These are phyloP conservation scores for Chionis minor DNA, from an alignment of 2,113 vertebrate species.

Conservation along the genomic window DNA sequence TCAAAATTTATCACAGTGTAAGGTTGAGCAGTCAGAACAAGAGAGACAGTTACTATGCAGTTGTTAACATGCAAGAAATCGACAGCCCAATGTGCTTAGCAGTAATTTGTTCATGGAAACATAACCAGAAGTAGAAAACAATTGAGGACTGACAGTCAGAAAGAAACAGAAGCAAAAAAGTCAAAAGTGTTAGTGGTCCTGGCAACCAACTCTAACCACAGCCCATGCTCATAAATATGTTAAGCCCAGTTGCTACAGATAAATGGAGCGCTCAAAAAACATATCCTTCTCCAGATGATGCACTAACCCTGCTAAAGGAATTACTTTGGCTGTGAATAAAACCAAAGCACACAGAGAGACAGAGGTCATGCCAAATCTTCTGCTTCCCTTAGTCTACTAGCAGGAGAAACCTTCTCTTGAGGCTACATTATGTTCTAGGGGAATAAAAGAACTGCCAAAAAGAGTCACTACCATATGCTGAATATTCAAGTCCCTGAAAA, in stretches of 20 bases:
- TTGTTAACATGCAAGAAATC: neutral
- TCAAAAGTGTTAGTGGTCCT: neutral
- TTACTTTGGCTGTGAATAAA: neutral
- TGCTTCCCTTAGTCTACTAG: neutral
- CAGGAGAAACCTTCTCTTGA: neutral
- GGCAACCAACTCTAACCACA: neutral
- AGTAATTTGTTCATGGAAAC: neutral
- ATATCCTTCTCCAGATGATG: neutral
- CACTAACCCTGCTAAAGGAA: neutral
- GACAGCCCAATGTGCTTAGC: neutral
- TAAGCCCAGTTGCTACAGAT: neutral
- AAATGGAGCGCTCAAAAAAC: neutral
- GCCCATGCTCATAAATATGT: neutral
- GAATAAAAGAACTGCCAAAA: neutral
- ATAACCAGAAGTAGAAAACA: neutral
- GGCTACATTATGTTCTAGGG: neutral
- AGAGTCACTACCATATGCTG: fast-evolving
- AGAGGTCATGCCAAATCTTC: neutral
- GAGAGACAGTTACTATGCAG: neutral
- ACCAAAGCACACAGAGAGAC: neutral
- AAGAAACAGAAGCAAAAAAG: neutral
- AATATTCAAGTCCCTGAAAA: neutral
- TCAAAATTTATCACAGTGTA: neutral
- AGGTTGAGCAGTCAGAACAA: neutral
- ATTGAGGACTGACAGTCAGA: neutral